phyloP scores from a whole-genome alignment of 2,888 invertebrate species.

The Hirtodrosophila alboralis region DNA sequence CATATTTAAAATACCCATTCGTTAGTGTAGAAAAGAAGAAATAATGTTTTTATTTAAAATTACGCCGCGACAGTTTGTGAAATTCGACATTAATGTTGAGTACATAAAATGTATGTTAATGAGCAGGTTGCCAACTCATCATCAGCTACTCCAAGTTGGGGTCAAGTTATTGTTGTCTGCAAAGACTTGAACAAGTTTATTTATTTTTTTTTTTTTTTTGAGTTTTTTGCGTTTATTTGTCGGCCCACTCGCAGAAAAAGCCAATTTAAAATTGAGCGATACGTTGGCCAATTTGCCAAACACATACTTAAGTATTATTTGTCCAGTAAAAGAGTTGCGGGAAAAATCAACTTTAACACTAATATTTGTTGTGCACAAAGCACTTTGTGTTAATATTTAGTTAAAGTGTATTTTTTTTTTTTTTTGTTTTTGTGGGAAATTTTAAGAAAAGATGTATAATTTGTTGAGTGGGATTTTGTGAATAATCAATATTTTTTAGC shows the following conservation, averaged over 20 bases:
- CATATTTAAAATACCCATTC: no score
- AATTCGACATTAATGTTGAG: slow-evolving; percentile 52
- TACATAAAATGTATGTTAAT: slow-evolving; percentile 61
- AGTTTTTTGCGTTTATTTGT: slow-evolving; percentile 17
- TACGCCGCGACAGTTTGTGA: slow-evolving; percentile 32
- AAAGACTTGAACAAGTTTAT: slow-evolving; percentile 28
- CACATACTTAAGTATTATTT: slow-evolving; percentile 26
- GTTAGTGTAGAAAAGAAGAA: not conserved
- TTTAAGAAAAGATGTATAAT: no score
- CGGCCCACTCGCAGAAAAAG: slow-evolving; percentile 10
- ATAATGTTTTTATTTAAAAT: slow-evolving; percentile 14
- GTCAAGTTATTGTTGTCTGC: slow-evolving; percentile 38
- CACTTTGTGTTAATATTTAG: no score
- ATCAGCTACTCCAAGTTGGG: slow-evolving; percentile 19
- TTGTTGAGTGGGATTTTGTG: no score
- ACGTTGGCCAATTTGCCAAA: slow-evolving; percentile 35
- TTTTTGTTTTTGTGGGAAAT: no score
- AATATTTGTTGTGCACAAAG: no score
- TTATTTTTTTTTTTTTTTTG: no score
- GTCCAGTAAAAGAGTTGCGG: slow-evolving; percentile 39
- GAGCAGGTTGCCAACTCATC: slow-evolving; percentile 45
- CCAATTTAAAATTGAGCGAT: slow-evolving; percentile 28
- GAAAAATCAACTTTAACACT: no score
- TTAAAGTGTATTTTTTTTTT: no score
- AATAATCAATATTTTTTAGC: no score